Evolutionary conservation across 2,797 vertebrate genomes (phyloP).

Genomic region (Cirrhinus mrigala): DNA sequence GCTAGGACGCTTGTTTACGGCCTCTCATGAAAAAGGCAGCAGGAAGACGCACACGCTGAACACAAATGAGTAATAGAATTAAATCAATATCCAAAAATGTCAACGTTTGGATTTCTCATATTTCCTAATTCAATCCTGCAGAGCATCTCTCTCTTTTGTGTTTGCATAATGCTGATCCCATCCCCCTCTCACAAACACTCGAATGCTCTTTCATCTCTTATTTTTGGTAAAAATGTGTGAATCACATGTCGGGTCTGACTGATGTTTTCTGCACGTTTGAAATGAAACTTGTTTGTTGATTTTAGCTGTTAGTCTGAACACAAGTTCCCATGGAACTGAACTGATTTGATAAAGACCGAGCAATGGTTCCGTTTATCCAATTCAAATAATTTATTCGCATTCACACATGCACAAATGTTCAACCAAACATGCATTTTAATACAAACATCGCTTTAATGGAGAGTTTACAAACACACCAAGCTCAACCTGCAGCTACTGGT

Average conservation of each 20-base stretch:
- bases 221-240: neutral
- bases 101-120: neutral
- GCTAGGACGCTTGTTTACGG: neutral
- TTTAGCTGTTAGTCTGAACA: neutral
- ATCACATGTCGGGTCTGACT: constrained; percentile 7
- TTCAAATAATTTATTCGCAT: constrained; percentile 32
- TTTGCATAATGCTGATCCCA: constrained; percentile 27
- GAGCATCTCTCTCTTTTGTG: neutral
- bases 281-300: constrained; percentile 18
- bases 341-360: constrained; percentile 13
- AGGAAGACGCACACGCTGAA: neutral
- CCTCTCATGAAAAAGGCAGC: neutral
- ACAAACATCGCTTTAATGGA: constrained; percentile 23
- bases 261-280: constrained; percentile 8
- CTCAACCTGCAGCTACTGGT: constrained; percentile 57
- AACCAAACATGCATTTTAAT: neutral
- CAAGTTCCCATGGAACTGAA: neutral
- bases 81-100: constrained; percentile 1
- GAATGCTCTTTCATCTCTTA: constrained; percentile 33
- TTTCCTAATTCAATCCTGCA: neutral
- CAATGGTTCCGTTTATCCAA: constrained; percentile 51
- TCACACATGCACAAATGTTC: constrained; percentile 19
- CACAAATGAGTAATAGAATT: neutral
- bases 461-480: constrained; percentile 60
- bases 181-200: neutral